Percentiles rank a stretch among this genome's conserved stretches.
phyloP scores from a whole-genome alignment of 2,113 vertebrate species.

The Hippocampus comes region DNA sequence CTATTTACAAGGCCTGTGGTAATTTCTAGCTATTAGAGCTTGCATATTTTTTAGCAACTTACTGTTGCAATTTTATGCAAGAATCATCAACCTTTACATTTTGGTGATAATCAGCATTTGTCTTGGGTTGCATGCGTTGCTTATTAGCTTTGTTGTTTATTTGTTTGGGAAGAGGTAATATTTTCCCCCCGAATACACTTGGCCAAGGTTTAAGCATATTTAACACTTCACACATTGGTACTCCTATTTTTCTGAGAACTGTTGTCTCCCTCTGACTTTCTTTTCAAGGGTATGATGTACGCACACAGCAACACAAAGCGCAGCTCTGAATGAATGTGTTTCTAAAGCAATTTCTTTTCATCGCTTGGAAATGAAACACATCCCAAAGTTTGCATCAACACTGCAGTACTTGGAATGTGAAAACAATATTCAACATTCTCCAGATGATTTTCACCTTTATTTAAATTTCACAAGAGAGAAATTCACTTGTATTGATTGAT shows the following conservation, averaged over 20 bases:
- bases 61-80: conserved; percentile 46
- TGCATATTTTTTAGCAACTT: conserved; percentile 33
- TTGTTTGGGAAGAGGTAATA: conserved; percentile 29
- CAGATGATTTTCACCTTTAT: not conserved
- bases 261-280: conserved; percentile 12
- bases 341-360: not conserved
- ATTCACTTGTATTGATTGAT: not conserved
- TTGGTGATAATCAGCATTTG: conserved; percentile 42
- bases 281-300: not conserved
- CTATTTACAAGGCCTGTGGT: conserved; percentile 13
- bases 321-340: not conserved
- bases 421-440: not conserved
- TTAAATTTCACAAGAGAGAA: not conserved
- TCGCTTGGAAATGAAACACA: not conserved
- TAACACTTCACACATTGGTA: conserved; percentile 18
- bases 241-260: conserved; percentile 20
- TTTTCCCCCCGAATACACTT: conserved; percentile 7
- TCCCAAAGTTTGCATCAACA: not conserved
- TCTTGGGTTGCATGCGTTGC: conserved; percentile 27
- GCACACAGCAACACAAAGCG: not conserved
- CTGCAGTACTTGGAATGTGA: too few relatives aligned
- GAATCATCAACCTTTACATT: conserved; percentile 41
- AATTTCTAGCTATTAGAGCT: conserved; percentile 36
- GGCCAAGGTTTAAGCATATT: not conserved
- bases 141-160: conserved; percentile 6